These are phyloP conservation scores for Toxostoma redivivum DNA, from an alignment of 2,113 vertebrate genomes.

Conservation along the genomic window DNA sequence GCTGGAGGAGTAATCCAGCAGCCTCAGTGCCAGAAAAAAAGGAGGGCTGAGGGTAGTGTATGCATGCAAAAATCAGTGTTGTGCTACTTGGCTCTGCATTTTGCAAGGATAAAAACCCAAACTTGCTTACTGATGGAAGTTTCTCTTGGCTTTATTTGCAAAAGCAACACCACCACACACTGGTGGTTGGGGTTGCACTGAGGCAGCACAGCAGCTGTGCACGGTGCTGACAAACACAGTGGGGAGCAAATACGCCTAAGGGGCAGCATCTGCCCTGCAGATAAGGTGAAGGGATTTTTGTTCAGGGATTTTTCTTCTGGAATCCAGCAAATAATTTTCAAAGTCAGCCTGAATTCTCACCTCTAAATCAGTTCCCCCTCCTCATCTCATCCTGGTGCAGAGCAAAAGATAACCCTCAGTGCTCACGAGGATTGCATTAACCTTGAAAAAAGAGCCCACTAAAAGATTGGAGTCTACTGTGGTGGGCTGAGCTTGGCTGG, in stretches of 20 bases:
- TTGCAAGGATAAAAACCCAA: background rate
- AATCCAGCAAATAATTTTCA: background rate
- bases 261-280: background rate
- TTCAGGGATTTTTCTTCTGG: background rate
- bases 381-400: background rate
- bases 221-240: background rate
- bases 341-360: background rate
- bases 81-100: background rate
- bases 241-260: background rate
- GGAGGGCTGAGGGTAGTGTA: fast-evolving
- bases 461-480: fast-evolving
- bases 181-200: background rate
- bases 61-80: background rate
- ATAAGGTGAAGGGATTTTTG: background rate
- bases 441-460: background rate
- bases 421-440: background rate
- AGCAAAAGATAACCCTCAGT: background rate
- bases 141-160: background rate
- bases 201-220: background rate
- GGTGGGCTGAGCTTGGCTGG: background rate
- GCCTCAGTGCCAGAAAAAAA: background rate
- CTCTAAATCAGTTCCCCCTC: background rate
- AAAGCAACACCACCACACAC: background rate
- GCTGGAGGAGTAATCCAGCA: background rate
- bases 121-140: background rate